These are phyloP conservation scores for Callithrix jacchus DNA, from an alignment of 2,113 vertebrate genomes.

Conservation along the genomic window DNA sequence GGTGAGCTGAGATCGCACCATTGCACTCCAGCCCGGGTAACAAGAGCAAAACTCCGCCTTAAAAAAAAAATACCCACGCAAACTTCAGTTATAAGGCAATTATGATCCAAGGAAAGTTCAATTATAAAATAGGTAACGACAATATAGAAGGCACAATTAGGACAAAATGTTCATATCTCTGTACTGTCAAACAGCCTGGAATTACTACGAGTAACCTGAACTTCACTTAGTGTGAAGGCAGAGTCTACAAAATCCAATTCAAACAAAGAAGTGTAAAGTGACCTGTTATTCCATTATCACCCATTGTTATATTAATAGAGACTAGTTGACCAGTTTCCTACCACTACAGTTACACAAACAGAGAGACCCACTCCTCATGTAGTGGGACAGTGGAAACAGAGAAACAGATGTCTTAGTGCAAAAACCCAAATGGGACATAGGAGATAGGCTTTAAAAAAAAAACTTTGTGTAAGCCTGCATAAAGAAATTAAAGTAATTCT, in stretches of 20 bases:
- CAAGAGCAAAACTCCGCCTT: too few relatives aligned
- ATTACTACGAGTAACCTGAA: not conserved
- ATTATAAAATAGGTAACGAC: too few relatives aligned
- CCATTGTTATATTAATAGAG: not conserved
- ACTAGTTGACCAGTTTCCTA: not conserved
- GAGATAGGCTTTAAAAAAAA: not conserved
- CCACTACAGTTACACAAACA: not conserved
- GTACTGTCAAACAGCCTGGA: too few relatives aligned
- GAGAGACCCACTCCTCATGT: rapidly evolving
- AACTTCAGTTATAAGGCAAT: not conserved
- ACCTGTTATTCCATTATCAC: not conserved
- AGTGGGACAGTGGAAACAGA: rapidly evolving
- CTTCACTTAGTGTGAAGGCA: not conserved
- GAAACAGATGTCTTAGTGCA: not conserved
- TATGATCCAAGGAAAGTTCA: too few relatives aligned
- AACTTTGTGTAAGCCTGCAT: not conserved
- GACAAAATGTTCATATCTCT: not conserved
- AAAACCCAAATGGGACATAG: not conserved
- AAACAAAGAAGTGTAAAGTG: not conserved
- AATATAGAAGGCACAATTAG: not conserved
- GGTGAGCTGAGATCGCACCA: too few relatives aligned
- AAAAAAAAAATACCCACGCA: too few relatives aligned
- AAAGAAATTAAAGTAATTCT: not conserved
- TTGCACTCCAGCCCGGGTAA: too few relatives aligned
- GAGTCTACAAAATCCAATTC: not conserved